These are phyloP conservation scores for Neopipo cinnamomea DNA, from an alignment of 2,113 vertebrate species.

Conservation along the genomic window DNA sequence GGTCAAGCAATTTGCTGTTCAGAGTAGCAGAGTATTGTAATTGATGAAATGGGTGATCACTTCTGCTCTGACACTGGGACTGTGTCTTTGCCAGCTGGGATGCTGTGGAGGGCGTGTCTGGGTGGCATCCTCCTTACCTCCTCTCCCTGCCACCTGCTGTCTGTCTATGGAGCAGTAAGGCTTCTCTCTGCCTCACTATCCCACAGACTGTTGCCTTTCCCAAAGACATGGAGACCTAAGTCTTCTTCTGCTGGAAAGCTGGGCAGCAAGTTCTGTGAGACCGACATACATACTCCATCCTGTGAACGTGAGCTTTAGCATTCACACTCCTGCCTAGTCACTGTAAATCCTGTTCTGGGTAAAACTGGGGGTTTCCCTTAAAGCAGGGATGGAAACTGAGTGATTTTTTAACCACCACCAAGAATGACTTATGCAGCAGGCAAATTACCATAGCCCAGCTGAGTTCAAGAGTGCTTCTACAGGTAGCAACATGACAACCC, in stretches of 20 bases:
- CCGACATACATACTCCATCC: rapidly evolving
- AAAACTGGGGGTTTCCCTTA: neutral
- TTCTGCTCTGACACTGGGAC: neutral
- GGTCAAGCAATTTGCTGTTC: neutral
- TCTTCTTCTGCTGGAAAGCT: neutral
- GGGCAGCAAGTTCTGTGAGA: neutral
- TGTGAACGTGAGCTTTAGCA: neutral
- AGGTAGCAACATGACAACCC: neutral
- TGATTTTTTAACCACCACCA: neutral
- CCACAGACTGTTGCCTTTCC: neutral
- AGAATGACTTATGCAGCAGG: neutral
- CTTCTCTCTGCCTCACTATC: neutral
- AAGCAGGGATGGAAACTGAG: neutral
- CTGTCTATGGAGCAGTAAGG: neutral
- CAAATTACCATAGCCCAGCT: neutral
- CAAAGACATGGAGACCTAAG: neutral
- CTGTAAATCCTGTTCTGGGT: neutral
- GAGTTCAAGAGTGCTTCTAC: neutral
- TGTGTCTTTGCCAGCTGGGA: neutral
- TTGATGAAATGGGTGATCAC: neutral
- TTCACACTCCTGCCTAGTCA: neutral
- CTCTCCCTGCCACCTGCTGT: neutral
- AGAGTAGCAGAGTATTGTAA: neutral
- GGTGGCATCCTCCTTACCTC: neutral
- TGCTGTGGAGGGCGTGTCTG: neutral